A percentile compares a stretch with the other conserved stretches of the same genome.
Evolutionary conservation across 2,113 vertebrate genomes (phyloP).

Genomic region (Dascyllus trimaculatus): DNA sequence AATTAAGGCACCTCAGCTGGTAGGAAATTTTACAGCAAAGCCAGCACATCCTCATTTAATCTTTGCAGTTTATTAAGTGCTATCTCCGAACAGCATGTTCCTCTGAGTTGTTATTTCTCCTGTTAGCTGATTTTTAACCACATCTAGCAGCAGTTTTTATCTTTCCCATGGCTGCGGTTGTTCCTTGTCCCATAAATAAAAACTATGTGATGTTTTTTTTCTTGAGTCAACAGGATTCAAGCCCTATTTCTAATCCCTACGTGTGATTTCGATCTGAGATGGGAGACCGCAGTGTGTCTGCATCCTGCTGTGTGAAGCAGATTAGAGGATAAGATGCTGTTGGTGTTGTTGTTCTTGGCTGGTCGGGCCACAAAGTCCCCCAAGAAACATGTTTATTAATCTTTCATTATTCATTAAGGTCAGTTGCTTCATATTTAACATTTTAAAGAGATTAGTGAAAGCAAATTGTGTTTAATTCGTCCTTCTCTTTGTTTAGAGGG

Average conservation of each 20-base stretch:
- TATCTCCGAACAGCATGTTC: slow-evolving; percentile 35
- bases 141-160: slow-evolving; percentile 4
- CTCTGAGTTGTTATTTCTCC: background rate
- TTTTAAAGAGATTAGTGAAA: slow-evolving; percentile 57
- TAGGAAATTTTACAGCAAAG: background rate
- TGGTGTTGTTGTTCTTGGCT: slow-evolving; percentile 32
- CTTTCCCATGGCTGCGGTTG: slow-evolving; percentile 3
- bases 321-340: slow-evolving; percentile 30
- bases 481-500: slow-evolving; percentile 47
- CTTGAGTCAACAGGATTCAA: slow-evolving; percentile 17
- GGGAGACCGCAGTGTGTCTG: background rate
- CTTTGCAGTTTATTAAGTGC: background rate
- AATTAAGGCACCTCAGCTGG: slow-evolving; percentile 8
- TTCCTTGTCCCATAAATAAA: background rate
- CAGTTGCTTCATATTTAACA: slow-evolving; percentile 51
- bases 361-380: background rate
- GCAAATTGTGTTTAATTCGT: slow-evolving; percentile 59
- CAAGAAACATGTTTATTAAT: slow-evolving; percentile 54
- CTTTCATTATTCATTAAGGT: slow-evolving; percentile 60
- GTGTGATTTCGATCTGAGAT: slow-evolving; percentile 17
- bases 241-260: slow-evolving; percentile 23
- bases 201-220: background rate
- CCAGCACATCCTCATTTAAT: slow-evolving; percentile 30
- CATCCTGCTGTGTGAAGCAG: slow-evolving; percentile 26
- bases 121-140: slow-evolving; percentile 3